Conservation (phyloP, 1,140 invertebrate species). For the Oedothorax gibbosus region DNA sequence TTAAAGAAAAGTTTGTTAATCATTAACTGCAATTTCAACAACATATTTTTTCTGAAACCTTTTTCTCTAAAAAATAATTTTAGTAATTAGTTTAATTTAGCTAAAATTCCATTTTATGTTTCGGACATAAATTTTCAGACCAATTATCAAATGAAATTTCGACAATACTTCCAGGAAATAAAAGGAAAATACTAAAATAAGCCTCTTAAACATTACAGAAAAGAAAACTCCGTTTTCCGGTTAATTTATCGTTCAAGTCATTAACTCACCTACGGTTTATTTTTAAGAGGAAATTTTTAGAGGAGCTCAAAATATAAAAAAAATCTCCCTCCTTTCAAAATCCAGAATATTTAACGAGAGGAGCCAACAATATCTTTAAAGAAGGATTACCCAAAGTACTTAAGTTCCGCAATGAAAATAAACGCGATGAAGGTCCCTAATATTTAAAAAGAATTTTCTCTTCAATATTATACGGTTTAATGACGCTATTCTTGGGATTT, state of each 20-base stretch:
- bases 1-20: no score
- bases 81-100: no score
- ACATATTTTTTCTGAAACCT: no score
- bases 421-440: conserved; percentile 37
- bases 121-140: no score
- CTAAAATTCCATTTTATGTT: no score
- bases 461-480: conserved; percentile 40
- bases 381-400: conserved; percentile 45
- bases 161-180: no score
- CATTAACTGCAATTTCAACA: no score
- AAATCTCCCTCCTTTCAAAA: conserved; percentile 34
- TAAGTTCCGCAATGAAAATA: conserved; percentile 46
- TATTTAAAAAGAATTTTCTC: conserved; percentile 48
- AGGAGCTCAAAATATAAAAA: neutral
- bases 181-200: no score
- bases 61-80: no score
- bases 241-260: conserved; percentile 10
- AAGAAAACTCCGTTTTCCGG: no score
- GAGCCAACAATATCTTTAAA: conserved; percentile 47
- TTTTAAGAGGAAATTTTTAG: conserved; percentile 32
- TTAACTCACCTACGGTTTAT: conserved; percentile 27
- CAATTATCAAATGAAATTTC: no score
- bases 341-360: conserved; percentile 49
- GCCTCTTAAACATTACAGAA: no score
- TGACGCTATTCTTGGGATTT: conserved; percentile 40